Evolutionary conservation across 2,797 vertebrate species (phyloP), one percentile per base, ranked within the genome.

Genomic region (Serranus cabrilla): DNA sequence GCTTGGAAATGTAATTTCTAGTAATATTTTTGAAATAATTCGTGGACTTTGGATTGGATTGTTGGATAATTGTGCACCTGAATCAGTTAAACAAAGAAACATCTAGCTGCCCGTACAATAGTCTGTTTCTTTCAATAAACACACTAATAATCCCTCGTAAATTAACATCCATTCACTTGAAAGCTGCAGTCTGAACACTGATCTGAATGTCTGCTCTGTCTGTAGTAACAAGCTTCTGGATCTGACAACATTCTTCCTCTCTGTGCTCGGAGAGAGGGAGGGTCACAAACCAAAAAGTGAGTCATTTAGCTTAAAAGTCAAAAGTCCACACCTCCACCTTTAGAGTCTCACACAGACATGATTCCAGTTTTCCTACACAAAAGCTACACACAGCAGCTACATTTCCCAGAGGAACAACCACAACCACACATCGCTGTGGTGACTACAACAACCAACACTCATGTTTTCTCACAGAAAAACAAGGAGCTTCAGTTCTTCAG

Each of bases 401-500:
- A 11, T 54, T 49, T 68, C 17, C 27, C 27, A 31, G n/a, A 5
- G 46, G 64, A 69, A 23, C 17, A 34, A 69, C 45, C 47, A n/a
- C n/a, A n/a, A n/a, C n/a, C n/a, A n/a, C n/a, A n/a, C n/a, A n/a
- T n/a, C n/a, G n/a, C n/a, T n/a, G n/a, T n/a, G n/a, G n/a, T n/a
- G n/a, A n/a, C n/a, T n/a, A n/a, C n/a, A n/a, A n/a, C 57, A 64
- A 5, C 9, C 40, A 7, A 6, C 5, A 14, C 37, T 66, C 45
- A 67, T 39, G 49, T 43, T 96, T 96, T 87, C 90, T 89, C 79
- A 79, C 67, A 74, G 57, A 37, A 20, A 90, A 54, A 96, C 93
- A 96, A 96, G 95, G 90, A 94, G 93, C 89, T 93, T 92, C 93
- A 87, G 74, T 84, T 79, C 87, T 93, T 94, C 90, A 89, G 91